Evolutionary conservation across 2,113 vertebrate species (phyloP).

Genomic region (Corydoras maculifer): DNA sequence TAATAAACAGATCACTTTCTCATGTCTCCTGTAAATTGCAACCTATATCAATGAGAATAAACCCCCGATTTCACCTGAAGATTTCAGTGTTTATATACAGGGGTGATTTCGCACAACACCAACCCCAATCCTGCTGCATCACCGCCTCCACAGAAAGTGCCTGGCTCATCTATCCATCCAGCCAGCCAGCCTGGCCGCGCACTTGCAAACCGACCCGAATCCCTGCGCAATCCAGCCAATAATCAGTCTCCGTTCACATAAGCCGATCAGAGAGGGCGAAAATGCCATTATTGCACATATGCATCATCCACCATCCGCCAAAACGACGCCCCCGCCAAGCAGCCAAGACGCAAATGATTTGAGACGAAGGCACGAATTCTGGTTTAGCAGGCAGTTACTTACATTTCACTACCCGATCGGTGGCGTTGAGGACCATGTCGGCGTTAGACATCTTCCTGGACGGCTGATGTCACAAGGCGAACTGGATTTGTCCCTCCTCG

Average conservation of each 20-base stretch:
- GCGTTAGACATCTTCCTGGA: slow-evolving; percentile 79
- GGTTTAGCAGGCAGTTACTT: slow-evolving; percentile 48
- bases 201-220: background rate
- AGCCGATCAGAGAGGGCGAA: slow-evolving; percentile 26
- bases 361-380: background rate
- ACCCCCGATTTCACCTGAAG: no score
- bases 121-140: slow-evolving; percentile 73
- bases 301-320: slow-evolving; percentile 16
- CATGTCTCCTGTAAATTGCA: background rate
- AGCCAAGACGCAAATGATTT: background rate
- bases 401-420: slow-evolving; percentile 76
- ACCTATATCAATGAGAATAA: background rate
- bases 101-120: slow-evolving; percentile 4
- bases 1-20: no score
- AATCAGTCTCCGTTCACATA: slow-evolving; percentile 56
- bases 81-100: background rate
- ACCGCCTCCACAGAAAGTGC: slow-evolving; percentile 62
- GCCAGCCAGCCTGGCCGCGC: slow-evolving; percentile 16
- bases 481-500: slow-evolving; percentile 49
- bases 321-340: slow-evolving; percentile 2
- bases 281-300: slow-evolving; percentile 26
- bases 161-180: slow-evolving; percentile 36
- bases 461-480: slow-evolving; percentile 63
- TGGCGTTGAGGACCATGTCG: slow-evolving; percentile 73
- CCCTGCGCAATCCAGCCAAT: slow-evolving; percentile 28